These are phyloP conservation scores for Trachurus trachurus DNA, from an alignment of 2,797 vertebrate genomes.

Conservation along the genomic window DNA sequence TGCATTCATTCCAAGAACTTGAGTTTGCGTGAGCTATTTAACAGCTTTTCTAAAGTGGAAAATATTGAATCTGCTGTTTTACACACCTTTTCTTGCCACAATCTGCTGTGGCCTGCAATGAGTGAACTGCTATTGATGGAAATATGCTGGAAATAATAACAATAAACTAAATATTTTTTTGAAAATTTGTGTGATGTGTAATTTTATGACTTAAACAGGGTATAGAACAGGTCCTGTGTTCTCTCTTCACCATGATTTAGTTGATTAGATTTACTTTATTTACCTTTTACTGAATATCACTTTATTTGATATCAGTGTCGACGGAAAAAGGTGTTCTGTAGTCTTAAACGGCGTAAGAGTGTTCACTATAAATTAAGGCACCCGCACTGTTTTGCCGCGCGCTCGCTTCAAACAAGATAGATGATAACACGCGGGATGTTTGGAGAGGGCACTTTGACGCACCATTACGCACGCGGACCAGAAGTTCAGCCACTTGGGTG, in stretches of 20 bases:
- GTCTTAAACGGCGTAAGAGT: neutral
- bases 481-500: neutral
- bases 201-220: neutral
- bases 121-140: constrained; percentile 33
- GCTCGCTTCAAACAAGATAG: too few species aligned
- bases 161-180: constrained; percentile 47
- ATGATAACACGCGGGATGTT: neutral
- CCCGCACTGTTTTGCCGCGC: neutral
- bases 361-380: too few species aligned
- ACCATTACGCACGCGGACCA: constrained; percentile 24
- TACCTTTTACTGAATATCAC: neutral
- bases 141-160: constrained; percentile 1
- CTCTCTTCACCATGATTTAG: too few species aligned
- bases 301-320: neutral
- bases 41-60: constrained; percentile 22
- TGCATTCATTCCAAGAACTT: constrained; percentile 34
- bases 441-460: constrained; percentile 22
- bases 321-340: neutral
- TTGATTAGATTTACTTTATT: neutral
- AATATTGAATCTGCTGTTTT: constrained; percentile 32
- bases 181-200: neutral
- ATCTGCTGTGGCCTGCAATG: constrained; percentile 8
- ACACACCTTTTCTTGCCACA: neutral
- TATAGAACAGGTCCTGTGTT: neutral
- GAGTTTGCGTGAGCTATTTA: constrained; percentile 34